Base-by-base conservation (phyloP, 2,113 vertebrate genomes). In the Anarrhichthys ocellatus region DNA sequence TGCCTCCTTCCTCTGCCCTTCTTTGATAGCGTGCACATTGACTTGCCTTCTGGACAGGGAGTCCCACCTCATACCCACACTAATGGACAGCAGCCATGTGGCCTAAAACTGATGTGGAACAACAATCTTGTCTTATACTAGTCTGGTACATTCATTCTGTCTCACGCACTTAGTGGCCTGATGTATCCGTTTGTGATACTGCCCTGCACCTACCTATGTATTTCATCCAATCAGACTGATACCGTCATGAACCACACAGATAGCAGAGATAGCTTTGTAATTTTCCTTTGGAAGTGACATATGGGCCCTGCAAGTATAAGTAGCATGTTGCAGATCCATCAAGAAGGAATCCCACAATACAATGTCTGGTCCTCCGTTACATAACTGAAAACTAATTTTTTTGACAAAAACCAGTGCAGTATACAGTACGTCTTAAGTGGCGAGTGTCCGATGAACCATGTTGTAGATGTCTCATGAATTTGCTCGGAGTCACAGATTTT, bases 31-130 rank as follows among this genome's bases (percentile, higher is more conserved):
- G 79, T 85, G 83, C 84, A 90, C 90, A 89, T 71, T 89, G 76
- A 88, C 87, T 84, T 90, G 87, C 85, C 91, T 89, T 92, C 74
- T 84, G 87, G 83, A 91, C 83, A 76, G 24, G 64, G 80, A 84
- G 86, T 80, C 87, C 79, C 86, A 68, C 76, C 73, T 80, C 80
- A 78, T 84, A 32, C 76, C 82, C 81, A 82, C 73, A 48, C 38
- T 63, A 70, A 86, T 61, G 83, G 86, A 88, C 88, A 81, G 85
- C 85, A 81, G 80, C 84, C 70, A 42, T 27, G 54, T 79, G 83
- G 81, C 75, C 81, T 80, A 71, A 90, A 78, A 78, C 59, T 65
- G 72, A 87, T 86, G 75, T 87, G 82, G 82, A 89, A 87, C 54
- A 69, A 59, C 79, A 80, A 87, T 81, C 27, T 69, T 76, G 83